Conservation (phyloP, 2,797 vertebrate species). For the Calcarius lapponicus region DNA sequence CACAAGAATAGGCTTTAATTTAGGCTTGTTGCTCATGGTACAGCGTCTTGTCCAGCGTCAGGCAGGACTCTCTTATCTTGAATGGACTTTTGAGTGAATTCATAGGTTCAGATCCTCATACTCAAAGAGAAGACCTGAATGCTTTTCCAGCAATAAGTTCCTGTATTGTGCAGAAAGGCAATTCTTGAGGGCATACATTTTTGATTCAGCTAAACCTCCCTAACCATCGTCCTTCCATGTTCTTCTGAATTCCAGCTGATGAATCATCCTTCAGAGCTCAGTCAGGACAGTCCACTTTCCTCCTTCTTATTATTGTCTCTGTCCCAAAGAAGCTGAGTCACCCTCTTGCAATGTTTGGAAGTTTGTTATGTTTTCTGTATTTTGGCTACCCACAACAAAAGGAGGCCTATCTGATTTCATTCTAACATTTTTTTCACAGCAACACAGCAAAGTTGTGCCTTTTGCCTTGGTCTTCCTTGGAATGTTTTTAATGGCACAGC, state of each 20-base stretch:
- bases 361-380: constrained; percentile 38
- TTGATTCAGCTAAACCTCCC: constrained; percentile 18
- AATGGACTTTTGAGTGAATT: background rate
- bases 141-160: background rate
- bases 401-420: background rate
- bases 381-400: constrained; percentile 8
- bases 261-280: constrained; percentile 11
- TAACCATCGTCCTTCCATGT: background rate
- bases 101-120: background rate
- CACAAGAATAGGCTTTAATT: background rate
- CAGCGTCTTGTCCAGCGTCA: background rate
- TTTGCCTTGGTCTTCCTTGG: constrained; percentile 21
- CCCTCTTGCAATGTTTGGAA: constrained; percentile 36
- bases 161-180: background rate
- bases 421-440: constrained; percentile 42
- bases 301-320: constrained; percentile 30
- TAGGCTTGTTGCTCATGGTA: background rate
- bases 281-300: constrained; percentile 15
- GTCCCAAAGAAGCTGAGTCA: constrained; percentile 51
- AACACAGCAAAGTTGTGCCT: background rate
- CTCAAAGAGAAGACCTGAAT: background rate
- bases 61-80: background rate
- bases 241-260: constrained; percentile 52
- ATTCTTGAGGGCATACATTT: background rate
- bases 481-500: constrained; percentile 40